Conservation (phyloP, 35 echinoderm and acorn worm species). For the Heliocidaris erythrogramma region DNA sequence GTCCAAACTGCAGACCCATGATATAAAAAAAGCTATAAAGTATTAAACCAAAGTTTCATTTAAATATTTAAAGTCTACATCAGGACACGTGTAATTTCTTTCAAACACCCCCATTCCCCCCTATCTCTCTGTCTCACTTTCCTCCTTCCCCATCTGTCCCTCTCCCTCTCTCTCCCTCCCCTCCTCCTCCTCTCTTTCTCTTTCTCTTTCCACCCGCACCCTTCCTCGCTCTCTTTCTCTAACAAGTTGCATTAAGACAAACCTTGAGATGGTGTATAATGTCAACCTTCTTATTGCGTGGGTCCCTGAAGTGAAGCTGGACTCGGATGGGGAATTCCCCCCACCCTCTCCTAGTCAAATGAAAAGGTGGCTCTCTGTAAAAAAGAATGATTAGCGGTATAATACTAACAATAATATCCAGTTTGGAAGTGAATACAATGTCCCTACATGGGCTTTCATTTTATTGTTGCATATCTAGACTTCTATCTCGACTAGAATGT, state of each 20-base stretch:
- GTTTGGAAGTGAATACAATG: neutral
- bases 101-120: neutral
- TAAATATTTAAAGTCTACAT: no score
- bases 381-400: neutral
- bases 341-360: constrained; percentile 91
- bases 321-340: constrained; percentile 90
- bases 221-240: neutral
- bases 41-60: no score
- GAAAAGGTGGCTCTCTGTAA: constrained; percentile 94
- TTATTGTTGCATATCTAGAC: no score
- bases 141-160: neutral
- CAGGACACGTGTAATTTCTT: neutral
- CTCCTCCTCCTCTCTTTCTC: neutral
- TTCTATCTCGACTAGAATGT: no score
- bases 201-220: neutral
- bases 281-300: constrained; percentile 96
- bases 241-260: neutral
- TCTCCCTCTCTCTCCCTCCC: neutral
- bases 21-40: no score
- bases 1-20: no score
- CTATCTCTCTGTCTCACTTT: no score
- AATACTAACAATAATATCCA: neutral
- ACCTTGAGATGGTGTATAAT: constrained; percentile 91
- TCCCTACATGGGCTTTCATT: neutral
- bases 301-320: constrained; percentile 85